Conservation (phyloP, 2,113 vertebrate species). For the Sebastes fasciatus region DNA sequence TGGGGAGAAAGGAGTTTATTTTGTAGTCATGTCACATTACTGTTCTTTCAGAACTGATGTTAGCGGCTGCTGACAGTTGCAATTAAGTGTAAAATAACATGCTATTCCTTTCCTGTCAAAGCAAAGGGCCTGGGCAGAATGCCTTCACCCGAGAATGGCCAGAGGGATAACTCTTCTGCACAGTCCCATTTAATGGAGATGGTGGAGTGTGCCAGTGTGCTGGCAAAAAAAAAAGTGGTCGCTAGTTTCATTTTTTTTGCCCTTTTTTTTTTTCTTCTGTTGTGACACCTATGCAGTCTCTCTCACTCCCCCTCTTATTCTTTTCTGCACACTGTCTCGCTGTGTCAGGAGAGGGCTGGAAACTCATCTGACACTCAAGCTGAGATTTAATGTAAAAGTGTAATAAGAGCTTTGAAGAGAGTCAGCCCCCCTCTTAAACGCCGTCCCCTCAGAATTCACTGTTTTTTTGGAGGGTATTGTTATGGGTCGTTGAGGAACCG, state of each 20-base stretch:
- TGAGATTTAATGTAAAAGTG: conserved; percentile 80
- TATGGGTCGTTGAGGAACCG: conserved; percentile 72
- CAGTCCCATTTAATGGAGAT: conserved; percentile 72
- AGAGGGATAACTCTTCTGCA: conserved; percentile 87
- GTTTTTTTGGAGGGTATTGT: conserved; percentile 79
- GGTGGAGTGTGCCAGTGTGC: conserved; percentile 52
- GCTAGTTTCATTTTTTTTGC: conserved; percentile 40
- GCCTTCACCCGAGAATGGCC: conserved; percentile 87
- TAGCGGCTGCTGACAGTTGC: conserved; percentile 92
- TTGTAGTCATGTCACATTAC: conserved; percentile 92
- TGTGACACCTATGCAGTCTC: conserved; percentile 49
- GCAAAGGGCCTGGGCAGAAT: conserved; percentile 86
- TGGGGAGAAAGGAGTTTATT: conserved; percentile 86
- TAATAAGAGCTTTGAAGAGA: conserved; percentile 77
- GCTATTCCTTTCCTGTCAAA: conserved; percentile 88
- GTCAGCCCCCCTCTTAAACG: conserved; percentile 67
- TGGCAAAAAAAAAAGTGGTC: conserved; percentile 54
- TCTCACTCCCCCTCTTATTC: conserved; percentile 31
- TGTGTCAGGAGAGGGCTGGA: conserved; percentile 69
- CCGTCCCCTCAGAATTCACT: conserved; percentile 71
- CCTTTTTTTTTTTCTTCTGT: conserved; percentile 12
- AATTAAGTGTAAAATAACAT: conserved; percentile 96
- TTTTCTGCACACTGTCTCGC: conserved; percentile 34
- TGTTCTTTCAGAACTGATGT: conserved; percentile 90
- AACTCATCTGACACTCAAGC: conserved; percentile 77